Percentiles rank a stretch among this genome's conserved stretches.
These are phyloP conservation scores for Halictus ligatus DNA, from an alignment of 2,888 invertebrate species.

Conservation along the genomic window DNA sequence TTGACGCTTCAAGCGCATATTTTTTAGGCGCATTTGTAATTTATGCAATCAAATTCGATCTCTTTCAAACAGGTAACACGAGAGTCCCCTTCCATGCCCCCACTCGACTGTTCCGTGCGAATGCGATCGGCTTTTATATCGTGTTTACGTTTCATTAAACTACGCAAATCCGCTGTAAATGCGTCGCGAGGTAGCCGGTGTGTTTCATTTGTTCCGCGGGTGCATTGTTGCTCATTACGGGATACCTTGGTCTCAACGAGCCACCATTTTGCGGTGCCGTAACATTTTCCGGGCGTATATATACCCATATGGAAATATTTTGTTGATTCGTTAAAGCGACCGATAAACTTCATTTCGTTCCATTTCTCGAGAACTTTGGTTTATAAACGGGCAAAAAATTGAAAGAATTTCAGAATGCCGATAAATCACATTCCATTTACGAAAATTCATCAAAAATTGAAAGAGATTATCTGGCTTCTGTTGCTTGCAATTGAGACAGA, in stretches of 20 bases:
- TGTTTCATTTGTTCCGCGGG: neutral
- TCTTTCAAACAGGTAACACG: neutral
- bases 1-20: neutral
- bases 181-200: neutral
- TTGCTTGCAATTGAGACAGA: neutral
- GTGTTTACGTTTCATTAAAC: constrained; percentile 35
- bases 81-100: neutral
- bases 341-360: neutral
- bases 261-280: neutral
- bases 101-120: neutral
- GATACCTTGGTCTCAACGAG: neutral
- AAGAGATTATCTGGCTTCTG: neutral
- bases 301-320: neutral
- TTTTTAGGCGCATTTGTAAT: neutral
- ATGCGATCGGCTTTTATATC: constrained; percentile 15
- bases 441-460: neutral
- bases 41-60: neutral
- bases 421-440: neutral
- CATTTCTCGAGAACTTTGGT: neutral
- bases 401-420: neutral
- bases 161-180: constrained; percentile 22
- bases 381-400: neutral
- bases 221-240: neutral
- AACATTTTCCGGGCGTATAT: neutral
- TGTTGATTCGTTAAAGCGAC: neutral